phyloP scores from a whole-genome alignment of 2,888 invertebrate species.

The Andrena praecox region DNA sequence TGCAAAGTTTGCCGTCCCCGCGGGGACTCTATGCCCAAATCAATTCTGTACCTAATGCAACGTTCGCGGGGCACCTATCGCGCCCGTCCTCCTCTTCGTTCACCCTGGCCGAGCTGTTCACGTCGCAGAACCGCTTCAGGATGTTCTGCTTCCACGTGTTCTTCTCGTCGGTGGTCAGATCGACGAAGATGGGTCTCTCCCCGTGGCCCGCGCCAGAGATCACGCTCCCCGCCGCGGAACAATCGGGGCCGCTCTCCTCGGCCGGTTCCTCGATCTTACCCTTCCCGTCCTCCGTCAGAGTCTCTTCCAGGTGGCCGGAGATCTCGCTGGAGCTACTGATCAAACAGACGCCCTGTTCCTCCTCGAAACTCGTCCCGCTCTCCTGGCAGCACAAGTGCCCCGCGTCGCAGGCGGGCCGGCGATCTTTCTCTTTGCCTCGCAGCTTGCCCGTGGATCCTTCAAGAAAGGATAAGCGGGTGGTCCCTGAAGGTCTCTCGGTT shows the following conservation, averaged over 20 bases:
- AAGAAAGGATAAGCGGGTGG: not conserved
- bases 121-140: constrained; percentile 35
- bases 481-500: not conserved
- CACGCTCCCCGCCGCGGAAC: not conserved
- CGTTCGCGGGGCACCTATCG: not conserved
- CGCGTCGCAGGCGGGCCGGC: not conserved
- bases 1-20: too few species aligned
- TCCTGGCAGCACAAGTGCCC: constrained; percentile 31
- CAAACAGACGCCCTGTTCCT: constrained; percentile 34
- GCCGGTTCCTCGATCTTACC: not conserved
- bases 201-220: not conserved
- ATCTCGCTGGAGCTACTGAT: constrained; percentile 60
- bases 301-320: not conserved
- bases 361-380: constrained; percentile 6
- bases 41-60: constrained; percentile 27
- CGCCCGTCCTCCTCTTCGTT: constrained; percentile 15
- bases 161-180: constrained; percentile 67
- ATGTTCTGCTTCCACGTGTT: constrained; percentile 54
- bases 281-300: constrained; percentile 4
- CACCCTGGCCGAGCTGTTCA: not conserved
- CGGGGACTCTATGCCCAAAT: not conserved
- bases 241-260: not conserved
- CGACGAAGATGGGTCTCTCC: constrained; percentile 59
- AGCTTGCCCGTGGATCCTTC: not conserved
- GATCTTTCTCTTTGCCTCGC: not conserved